Base-by-base conservation (phyloP, 2,113 vertebrate genomes). In the Dasyornis broadbenti region DNA sequence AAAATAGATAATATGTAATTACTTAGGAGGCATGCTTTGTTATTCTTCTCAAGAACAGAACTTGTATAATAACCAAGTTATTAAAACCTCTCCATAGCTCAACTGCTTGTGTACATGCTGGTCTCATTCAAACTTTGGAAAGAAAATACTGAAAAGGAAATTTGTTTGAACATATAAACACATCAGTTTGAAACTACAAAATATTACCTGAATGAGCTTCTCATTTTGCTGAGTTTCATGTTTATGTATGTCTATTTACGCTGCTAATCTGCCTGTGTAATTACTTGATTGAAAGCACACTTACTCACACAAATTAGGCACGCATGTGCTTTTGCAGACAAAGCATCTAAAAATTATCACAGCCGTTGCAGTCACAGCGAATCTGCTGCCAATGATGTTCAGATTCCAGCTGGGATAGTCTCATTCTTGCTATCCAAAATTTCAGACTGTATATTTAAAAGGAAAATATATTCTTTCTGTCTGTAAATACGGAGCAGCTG, bases 361-460 rank as follows among this genome's bases (percentile, higher is more conserved):
- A 92, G 87, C 44, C 27, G 0, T 44, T 52, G 84, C 45, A 95
- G 65, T 87, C 87, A 94, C 52, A 94, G 94, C 0, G 7, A 91
- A 86, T 89, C 83, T 78, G 77, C 77, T 95, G 92, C 91, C 96
- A 96, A 86, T 72, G 77, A 94, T 92, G 94, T 91, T 95, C 83
- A 60, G 27, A 84, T 79, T 84, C 69, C 93, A 92, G 90, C 86
- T 96, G 93, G 88, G 93, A 81, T 27, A 70, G 56, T 24, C 31
- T 71, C 37, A 7, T 47, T 75, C 47, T 78, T 63, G 63, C 87
- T 73, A 93, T 65, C 82, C 70, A 91, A 87, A 95, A 84, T 90
- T 82, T 93, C 89, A 75, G 78, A 66, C 49, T 60, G 56, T 64
- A 24, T 54, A 84, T 94, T 92, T 42, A 61, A 88, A 17, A 70